phyloP scores from a whole-genome alignment of 2,888 invertebrate genomes.

The Dorcus hopei region DNA sequence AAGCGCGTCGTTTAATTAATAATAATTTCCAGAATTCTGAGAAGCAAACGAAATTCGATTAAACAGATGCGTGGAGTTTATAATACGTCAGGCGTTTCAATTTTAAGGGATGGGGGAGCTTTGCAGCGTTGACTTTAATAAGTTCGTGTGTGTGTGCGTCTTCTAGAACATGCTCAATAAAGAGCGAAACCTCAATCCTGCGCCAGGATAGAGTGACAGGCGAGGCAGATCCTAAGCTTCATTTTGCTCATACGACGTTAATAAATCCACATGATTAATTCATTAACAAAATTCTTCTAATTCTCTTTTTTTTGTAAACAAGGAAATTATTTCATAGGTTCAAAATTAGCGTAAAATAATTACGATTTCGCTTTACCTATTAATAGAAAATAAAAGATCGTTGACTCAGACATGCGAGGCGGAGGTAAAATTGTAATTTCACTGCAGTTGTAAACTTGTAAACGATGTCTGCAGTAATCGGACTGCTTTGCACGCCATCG shows the following conservation, averaged over 20 bases:
- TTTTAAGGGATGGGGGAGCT: neutral
- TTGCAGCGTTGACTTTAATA: neutral
- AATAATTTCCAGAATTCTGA: too few species aligned
- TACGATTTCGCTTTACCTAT: too few species aligned
- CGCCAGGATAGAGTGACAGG: too few species aligned
- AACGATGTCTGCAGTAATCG: conserved; percentile 18
- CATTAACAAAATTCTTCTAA: too few species aligned
- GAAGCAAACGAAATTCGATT: too few species aligned
- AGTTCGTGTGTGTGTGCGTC: neutral
- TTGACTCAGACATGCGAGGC: neutral
- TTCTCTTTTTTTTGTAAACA: too few species aligned
- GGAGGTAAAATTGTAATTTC: conserved; percentile 12
- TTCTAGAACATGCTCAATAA: neutral
- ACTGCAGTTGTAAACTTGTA: conserved; percentile 16
- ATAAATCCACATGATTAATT: neutral
- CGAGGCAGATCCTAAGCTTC: too few species aligned
- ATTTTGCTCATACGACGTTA: neutral
- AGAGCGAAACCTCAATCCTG: neutral
- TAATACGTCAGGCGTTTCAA: too few species aligned
- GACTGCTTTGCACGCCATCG: conserved; percentile 12
- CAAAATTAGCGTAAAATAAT: too few species aligned
- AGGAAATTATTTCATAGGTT: too few species aligned
- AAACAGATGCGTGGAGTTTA: too few species aligned
- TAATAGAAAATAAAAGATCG: conserved; percentile 2
- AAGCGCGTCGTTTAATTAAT: too few species aligned